Conservation (phyloP, 2,888 invertebrate species). For the Drosophila neonasuta region DNA sequence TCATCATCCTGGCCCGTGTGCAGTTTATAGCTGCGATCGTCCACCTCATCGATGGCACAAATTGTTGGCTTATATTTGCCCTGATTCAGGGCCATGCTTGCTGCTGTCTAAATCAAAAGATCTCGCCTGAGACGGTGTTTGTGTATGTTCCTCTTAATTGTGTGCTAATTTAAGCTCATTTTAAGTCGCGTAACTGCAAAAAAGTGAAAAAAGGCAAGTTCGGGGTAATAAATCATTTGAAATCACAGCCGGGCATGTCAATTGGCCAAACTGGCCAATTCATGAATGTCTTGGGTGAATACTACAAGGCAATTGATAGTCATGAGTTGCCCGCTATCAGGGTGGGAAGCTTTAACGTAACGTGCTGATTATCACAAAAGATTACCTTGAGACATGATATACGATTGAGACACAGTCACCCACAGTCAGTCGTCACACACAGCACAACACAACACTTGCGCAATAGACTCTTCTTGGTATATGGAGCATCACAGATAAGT, state of each 20-base stretch:
- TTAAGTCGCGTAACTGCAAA: conserved; percentile 28
- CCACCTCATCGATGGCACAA: conserved; percentile 79
- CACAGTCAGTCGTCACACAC: conserved; percentile 18
- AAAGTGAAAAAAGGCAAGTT: conserved; percentile 28
- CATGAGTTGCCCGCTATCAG: conserved; percentile 36
- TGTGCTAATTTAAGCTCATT: conserved; percentile 32
- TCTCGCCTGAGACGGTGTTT: conserved; percentile 8
- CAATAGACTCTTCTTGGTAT: conserved; percentile 45
- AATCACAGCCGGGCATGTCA: conserved; percentile 27
- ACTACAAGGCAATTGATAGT: conserved; percentile 35
- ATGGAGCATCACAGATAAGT: conserved; percentile 68
- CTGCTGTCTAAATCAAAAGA: neutral
- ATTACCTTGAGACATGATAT: conserved; percentile 68
- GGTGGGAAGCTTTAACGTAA: conserved; percentile 39
- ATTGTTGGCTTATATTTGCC: conserved; percentile 79
- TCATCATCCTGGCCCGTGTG: conserved; percentile 65
- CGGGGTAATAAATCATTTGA: conserved; percentile 29
- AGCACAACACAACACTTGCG: conserved; percentile 20
- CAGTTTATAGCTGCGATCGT: conserved; percentile 75
- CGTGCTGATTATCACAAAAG: conserved; percentile 62
- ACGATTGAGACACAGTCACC: conserved; percentile 6
- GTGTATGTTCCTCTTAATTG: neutral
- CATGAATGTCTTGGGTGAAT: neutral
- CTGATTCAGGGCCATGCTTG: conserved; percentile 73
- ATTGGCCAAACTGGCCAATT: conserved; percentile 25